These are phyloP conservation scores for Anser cygnoides DNA, from an alignment of 2,113 vertebrate species.

Conservation along the genomic window DNA sequence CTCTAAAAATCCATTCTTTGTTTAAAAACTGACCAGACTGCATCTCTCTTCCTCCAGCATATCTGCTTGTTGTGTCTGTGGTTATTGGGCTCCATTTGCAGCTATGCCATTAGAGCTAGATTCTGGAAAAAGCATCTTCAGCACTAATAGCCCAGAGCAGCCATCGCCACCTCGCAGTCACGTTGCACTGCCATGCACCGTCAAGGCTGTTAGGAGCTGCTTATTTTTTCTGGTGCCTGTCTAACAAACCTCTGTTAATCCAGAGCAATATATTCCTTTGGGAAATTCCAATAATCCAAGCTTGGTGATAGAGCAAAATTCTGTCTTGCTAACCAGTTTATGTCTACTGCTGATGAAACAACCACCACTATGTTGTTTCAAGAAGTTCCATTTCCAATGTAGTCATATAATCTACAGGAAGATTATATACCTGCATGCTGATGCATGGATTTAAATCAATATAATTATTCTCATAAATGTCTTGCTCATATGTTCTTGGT, in stretches of 20 bases:
- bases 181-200: accelerated
- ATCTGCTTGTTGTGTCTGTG: not conserved
- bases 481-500: not conserved
- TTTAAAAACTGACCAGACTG: not conserved
- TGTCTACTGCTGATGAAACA: not conserved
- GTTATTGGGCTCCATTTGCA: not conserved
- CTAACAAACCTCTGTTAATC: not conserved
- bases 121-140: not conserved
- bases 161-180: not conserved
- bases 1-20: not conserved
- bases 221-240: not conserved
- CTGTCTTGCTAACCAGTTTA: not conserved
- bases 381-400: not conserved
- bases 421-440: not conserved
- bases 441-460: not conserved
- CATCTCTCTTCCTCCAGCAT: not conserved
- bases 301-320: not conserved
- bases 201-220: not conserved
- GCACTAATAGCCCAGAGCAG: not conserved
- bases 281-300: not conserved
- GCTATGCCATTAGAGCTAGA: not conserved
- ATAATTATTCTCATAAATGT: not conserved
- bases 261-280: not conserved
- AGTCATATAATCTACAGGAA: not conserved
- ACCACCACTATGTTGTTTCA: not conserved